These are phyloP conservation scores for Timema podura DNA, from an alignment of 2,888 invertebrate genomes.

Conservation along the genomic window DNA sequence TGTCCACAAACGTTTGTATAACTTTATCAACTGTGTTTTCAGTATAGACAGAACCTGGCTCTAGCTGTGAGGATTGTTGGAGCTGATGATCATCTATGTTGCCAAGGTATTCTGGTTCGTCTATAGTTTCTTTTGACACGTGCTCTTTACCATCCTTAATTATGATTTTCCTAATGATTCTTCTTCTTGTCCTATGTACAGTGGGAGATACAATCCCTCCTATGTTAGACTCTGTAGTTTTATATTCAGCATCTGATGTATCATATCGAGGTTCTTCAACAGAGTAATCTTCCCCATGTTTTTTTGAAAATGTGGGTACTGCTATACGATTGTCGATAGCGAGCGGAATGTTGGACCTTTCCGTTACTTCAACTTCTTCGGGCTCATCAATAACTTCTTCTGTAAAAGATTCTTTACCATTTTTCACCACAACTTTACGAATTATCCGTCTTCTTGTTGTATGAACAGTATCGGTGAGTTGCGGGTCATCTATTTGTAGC, in stretches of 20 bases:
- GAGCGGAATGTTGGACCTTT: background rate
- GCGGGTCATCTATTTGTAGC: background rate
- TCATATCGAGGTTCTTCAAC: too few relatives aligned
- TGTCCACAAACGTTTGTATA: too few relatives aligned
- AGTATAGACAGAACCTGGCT: too few relatives aligned
- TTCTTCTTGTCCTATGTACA: constrained; percentile 53
- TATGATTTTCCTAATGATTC: constrained; percentile 67
- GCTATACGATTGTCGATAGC: too few relatives aligned
- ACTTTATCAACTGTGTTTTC: too few relatives aligned
- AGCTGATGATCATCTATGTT: too few relatives aligned
- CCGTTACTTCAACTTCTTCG: background rate
- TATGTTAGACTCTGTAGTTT: too few relatives aligned
- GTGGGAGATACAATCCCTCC: too few relatives aligned
- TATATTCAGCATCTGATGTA: too few relatives aligned
- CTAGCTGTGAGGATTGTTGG: constrained; percentile 36
- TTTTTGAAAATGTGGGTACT: too few relatives aligned
- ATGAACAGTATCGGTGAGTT: background rate
- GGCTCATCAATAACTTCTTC: background rate
- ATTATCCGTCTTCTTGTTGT: background rate
- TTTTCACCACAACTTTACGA: background rate
- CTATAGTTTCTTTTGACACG: constrained; percentile 74
- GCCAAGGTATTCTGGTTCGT: constrained; percentile 70
- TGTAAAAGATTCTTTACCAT: background rate
- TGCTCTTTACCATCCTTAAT: constrained; percentile 81
- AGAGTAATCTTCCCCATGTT: too few relatives aligned